Percentiles rank a stretch among this genome's conserved stretches.
Evolutionary conservation across 2,113 vertebrate species (phyloP).

Genomic region (Actenoides hombroni): DNA sequence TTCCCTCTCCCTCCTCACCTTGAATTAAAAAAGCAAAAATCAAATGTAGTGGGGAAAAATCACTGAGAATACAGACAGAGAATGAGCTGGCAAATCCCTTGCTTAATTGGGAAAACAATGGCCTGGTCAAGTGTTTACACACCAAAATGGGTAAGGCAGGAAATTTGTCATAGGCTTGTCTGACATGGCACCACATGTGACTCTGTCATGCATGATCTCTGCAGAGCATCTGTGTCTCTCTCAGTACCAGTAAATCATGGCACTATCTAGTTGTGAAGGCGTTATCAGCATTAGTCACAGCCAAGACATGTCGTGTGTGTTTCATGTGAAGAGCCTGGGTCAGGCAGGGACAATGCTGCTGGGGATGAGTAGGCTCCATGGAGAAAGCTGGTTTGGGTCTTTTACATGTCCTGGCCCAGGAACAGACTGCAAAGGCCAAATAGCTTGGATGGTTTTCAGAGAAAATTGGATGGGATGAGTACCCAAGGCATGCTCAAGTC

Average conservation of each 20-base stretch:
- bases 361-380: background rate
- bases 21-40: background rate
- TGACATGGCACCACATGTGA: background rate
- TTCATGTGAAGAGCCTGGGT: rapidly evolving
- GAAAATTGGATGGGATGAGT: rapidly evolving
- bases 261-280: background rate
- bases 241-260: background rate
- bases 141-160: background rate
- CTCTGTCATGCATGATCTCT: rapidly evolving
- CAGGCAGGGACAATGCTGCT: background rate
- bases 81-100: background rate
- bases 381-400: background rate
- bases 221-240: background rate
- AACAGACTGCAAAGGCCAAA: background rate
- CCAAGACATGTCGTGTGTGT: background rate
- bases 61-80: background rate
- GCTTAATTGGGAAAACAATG: background rate
- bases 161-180: background rate
- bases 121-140: background rate
- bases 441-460: background rate
- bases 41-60: background rate
- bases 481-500: rapidly evolving
- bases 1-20: background rate
- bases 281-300: background rate
- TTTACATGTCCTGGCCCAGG: background rate